These are phyloP conservation scores for Tribolium freemani DNA, from an alignment of 2,888 invertebrate genomes.

Conservation along the genomic window DNA sequence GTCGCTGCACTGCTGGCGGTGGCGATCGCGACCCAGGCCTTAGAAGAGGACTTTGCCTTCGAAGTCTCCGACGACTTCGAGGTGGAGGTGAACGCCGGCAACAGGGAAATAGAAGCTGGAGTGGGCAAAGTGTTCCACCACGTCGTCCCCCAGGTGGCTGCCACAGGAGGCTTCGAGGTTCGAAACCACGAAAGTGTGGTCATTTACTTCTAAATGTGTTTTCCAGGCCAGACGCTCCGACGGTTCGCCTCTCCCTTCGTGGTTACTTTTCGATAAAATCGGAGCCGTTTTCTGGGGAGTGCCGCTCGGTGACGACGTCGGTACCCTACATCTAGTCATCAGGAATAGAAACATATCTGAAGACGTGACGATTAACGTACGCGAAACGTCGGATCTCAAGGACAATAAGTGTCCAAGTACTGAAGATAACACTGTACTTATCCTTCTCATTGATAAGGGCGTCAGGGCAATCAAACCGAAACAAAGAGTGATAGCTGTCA, in stretches of 20 bases:
- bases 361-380: slow-evolving; percentile 78
- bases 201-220: slow-evolving; percentile 4
- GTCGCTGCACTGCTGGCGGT: slow-evolving; percentile 49
- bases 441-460: slow-evolving; percentile 78
- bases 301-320: slow-evolving; percentile 78
- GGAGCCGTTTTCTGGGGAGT: slow-evolving; percentile 82
- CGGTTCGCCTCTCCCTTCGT: slow-evolving; percentile 71
- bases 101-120: slow-evolving; percentile 76
- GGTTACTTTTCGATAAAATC: slow-evolving; percentile 80
- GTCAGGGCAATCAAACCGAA: slow-evolving; percentile 75
- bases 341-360: slow-evolving; percentile 72
- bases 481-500: slow-evolving; percentile 77
- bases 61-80: slow-evolving; percentile 64
- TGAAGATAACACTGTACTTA: slow-evolving; percentile 70
- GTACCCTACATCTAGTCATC: slow-evolving; percentile 76
- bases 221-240: slow-evolving; percentile 67
- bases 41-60: slow-evolving; percentile 67
- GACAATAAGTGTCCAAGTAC: slow-evolving; percentile 59
- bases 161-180: slow-evolving; percentile 78
- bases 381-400: slow-evolving; percentile 57
- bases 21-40: slow-evolving; percentile 36
- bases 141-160: slow-evolving; percentile 77
- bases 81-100: slow-evolving; percentile 54
- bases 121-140: slow-evolving; percentile 82
- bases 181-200: slow-evolving; percentile 42